Evolutionary conservation across 2,113 vertebrate species (phyloP).

Genomic region (Tachycineta bicolor): DNA sequence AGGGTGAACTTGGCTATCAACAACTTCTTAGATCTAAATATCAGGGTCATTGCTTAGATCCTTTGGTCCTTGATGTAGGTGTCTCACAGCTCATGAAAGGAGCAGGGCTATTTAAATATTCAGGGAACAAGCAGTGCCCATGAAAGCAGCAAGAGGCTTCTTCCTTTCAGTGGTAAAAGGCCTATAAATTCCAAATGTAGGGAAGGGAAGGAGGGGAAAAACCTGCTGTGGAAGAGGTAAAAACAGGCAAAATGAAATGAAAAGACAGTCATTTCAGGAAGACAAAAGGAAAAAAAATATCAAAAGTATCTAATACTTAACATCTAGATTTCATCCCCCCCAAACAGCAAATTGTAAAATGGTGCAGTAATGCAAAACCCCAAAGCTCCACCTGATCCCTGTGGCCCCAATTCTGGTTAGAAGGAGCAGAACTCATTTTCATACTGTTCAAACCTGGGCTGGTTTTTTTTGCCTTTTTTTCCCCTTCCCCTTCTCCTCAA

Average conservation of each 20-base stretch:
- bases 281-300: background rate
- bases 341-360: background rate
- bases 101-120: slow-evolving; percentile 16
- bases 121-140: background rate
- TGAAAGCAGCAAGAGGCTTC: background rate
- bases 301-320: background rate
- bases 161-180: background rate
- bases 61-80: slow-evolving; percentile 9
- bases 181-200: background rate
- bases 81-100: slow-evolving; percentile 5
- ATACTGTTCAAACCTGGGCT: background rate
- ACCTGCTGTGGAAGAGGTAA: background rate
- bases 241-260: background rate
- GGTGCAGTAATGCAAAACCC: background rate
- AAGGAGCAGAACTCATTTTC: background rate
- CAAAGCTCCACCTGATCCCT: background rate
- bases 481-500: background rate
- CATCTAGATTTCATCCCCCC: background rate
- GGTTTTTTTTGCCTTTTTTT: accelerated
- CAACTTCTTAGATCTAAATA: slow-evolving; percentile 32
- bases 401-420: background rate
- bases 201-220: background rate
- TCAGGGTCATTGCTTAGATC: slow-evolving; percentile 23
- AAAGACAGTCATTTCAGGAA: background rate
- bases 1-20: slow-evolving; percentile 19